Evolutionary conservation across 2,113 vertebrate genomes (phyloP), one percentile per base, ranked within the genome.

Genomic region (Athene cunicularia): DNA sequence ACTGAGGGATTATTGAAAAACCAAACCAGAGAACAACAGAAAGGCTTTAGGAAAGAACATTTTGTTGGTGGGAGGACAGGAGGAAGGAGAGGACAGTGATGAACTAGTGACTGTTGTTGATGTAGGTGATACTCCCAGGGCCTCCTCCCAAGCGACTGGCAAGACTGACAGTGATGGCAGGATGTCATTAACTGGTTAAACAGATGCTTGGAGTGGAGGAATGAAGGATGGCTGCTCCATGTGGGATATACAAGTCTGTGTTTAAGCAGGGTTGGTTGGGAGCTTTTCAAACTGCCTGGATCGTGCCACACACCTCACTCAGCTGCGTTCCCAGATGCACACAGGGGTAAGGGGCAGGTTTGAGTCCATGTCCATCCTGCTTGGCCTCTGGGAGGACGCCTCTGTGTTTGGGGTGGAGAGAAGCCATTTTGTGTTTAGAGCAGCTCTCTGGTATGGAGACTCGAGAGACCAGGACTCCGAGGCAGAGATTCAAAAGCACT

Each of bases 281-380:
- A 68, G 7, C 37, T 10, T 32, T 81, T 70, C 59, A 73, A 59
- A 55, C 28, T 59, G 21, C 32, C 43, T 68, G 49, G 20, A 50
- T 28, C 30, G 39, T 4, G 7, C 7, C 1, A 5, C 35, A 35
- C 23, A 19, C 3, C 1, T 20, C 8, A 41, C 1, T 20, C 8
- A 41, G 35, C 39, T 71, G 13, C 2, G 0, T 75, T 75, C 19
- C 21, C 41, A 68, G 79, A 32, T 66, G 5, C 6, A 3, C 49
- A 14, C 4, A 14, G 23, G 5, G 6, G 6, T 20, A 14, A 80
- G 33, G 17, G 30, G 2, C 15, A 59, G 16, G 18, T 75, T 66
- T 75, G 17, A 35, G 71, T 58, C 33, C 18, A 8, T 33, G 7
- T 4, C 26, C 2, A 2, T 22, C 28, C 11, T 52, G 4, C 43